Evolutionary conservation across 2,797 vertebrate species (phyloP), one percentile per base, ranked within the genome.

Genomic region (Rhinatrema bivittatum): DNA sequence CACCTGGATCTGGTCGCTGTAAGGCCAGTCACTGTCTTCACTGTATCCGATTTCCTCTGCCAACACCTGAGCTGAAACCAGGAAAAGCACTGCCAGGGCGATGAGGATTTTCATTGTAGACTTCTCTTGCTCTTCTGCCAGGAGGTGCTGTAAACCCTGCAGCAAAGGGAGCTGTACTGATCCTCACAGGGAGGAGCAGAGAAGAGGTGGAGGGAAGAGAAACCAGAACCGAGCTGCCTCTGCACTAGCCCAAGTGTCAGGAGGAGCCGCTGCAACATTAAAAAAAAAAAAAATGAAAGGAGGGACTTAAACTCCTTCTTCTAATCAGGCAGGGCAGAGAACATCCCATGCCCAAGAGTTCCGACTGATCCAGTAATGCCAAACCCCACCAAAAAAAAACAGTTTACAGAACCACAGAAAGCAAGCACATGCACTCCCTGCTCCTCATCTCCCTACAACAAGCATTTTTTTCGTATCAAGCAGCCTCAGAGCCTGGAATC

Each of bases 31-130:
- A 2, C 82, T 74, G 29, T 87, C 90, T 50, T 91, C 88, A 29
- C 60, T 72, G 10, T 79, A 56, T 7, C 76, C 82, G 19, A 78
- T 67, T 27, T 94, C 78, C 46, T 79, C 72, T 16, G 80, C 76
- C 39, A 82, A 55, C 9, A 78, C 68, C 29, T 66, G 75, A 4
- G 79, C 64, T 13, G 87, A 75, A 56, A 84, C 39, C 41, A 92
- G 62, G 33, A 84, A 70, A 24, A 81, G 53, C 20, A 88, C 65
- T 5, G 86, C 53, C 43, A 86, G 49, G 7, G 85, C 79, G 23
- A 93, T 46, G 12, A 86, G 43, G 39, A 82, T 64, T 58, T 89
- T 96, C 93, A 94, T 96, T 42, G 25, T 54, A 41, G 22, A n/a
- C n/a, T n/a, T n/a, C n/a, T n/a, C n/a, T n/a, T n/a, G n/a, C n/a